Evolutionary conservation across 2,797 vertebrate species (phyloP), one percentile per base, ranked within the genome.

Genomic region (Sternarchorhynchus goeldii): DNA sequence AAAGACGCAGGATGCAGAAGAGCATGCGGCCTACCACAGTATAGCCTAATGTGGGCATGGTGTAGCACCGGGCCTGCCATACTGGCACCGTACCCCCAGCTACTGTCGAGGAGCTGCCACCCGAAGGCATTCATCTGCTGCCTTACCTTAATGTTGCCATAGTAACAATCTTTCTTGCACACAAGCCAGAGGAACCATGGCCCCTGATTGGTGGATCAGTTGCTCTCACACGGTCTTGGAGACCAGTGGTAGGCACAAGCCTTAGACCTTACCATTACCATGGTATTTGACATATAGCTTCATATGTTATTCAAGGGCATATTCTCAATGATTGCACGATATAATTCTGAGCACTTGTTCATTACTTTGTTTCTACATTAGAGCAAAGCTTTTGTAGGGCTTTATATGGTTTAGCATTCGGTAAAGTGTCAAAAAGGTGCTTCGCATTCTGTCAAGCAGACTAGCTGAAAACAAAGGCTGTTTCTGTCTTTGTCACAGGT

Each of bases 401-500:
- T 21, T 10, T 21, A 8, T 32, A 32, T 41, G 36, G 10, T 20
- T 36, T 21, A 21, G 65, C 25, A 20, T 12, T 50, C 25, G 14
- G 25, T 25, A 21, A 67, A 20, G 34, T 21, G n/a, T 3, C 57
- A 21, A 20, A 25, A 50, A 50, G 10, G 10, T 50, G 14, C 45
- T 50, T 50, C 2, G 45, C 45, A 50, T 50, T 50, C 45, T 50
- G 45, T 1, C 45, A 8, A 25, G 58, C 21, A 21, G 20, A 20
- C 41, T 45, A 25, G 12, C 7, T 56, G 3, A 59, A 32, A 18
- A 2, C 7, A 70, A n/a, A 4, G 16, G 2, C 0, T 76, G n/a
- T 67, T 34, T 76, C 25, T 85, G 62, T 80, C 66, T 50, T 83
- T 29, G 75, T 87, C 88, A 77, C 87, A 99, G 98, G 98, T 63